These are phyloP conservation scores for Epistrophe eligans DNA, from an alignment of 2,888 invertebrate genomes.

Conservation along the genomic window DNA sequence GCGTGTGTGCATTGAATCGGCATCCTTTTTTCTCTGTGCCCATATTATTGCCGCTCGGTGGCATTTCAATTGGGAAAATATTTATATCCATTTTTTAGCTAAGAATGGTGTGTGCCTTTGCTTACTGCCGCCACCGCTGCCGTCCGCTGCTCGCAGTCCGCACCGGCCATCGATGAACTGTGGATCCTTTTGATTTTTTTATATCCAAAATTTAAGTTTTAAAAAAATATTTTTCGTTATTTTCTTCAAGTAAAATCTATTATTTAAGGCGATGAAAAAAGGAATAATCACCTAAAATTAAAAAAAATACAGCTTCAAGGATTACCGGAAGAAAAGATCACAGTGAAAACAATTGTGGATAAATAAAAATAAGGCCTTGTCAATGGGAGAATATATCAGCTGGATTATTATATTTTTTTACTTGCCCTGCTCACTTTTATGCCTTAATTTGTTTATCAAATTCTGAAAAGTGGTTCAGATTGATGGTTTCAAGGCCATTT, in stretches of 20 bases:
- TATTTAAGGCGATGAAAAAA: neutral
- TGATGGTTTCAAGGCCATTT: neutral
- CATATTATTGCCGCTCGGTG: constrained; percentile 55
- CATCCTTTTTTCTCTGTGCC: constrained; percentile 41
- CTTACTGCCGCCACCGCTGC: neutral
- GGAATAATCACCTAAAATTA: neutral
- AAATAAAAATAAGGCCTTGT: too few species aligned
- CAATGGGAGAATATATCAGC: neutral
- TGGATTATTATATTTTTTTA: neutral
- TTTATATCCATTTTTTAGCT: constrained; percentile 53
- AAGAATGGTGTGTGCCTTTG: neutral
- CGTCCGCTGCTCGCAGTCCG: too few species aligned
- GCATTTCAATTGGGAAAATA: constrained; percentile 68
- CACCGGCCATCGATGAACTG: neutral
- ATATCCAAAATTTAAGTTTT: neutral
- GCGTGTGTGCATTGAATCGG: constrained; percentile 61
- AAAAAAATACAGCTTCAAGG: too few species aligned
- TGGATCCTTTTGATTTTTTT: neutral
- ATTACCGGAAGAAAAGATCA: too few species aligned
- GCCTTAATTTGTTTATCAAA: neutral
- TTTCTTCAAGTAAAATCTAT: too few species aligned
- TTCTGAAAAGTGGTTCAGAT: neutral
- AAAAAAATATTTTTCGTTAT: too few species aligned
- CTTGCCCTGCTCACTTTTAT: too few species aligned
- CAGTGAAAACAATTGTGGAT: too few species aligned